These are phyloP conservation scores for Coptotermes formosanus DNA, from an alignment of 1,140 invertebrate species.

Conservation along the genomic window DNA sequence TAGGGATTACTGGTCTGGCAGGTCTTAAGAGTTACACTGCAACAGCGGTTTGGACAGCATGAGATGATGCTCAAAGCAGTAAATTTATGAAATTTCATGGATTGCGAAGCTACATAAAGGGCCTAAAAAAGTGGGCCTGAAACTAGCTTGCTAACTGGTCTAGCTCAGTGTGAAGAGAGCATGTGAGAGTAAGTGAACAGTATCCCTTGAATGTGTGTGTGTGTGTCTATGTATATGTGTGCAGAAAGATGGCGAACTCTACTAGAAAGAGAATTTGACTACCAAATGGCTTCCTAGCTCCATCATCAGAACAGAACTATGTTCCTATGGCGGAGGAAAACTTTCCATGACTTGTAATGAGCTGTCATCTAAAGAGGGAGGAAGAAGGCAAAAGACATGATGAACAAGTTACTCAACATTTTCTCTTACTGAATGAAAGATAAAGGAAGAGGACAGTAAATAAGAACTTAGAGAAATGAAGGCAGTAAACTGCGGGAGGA, in stretches of 20 bases:
- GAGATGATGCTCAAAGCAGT: slow-evolving; percentile 11
- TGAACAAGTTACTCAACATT: slow-evolving; percentile 19
- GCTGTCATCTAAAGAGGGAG: slow-evolving; percentile 14
- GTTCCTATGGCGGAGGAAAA: background rate
- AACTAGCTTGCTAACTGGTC: too few species aligned
- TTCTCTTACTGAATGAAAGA: slow-evolving; percentile 6
- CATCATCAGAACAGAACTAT: slow-evolving; percentile 8
- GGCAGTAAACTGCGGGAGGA: background rate
- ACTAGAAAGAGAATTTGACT: slow-evolving; percentile 9
- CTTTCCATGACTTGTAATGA: slow-evolving; percentile 16
- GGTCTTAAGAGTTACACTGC: background rate
- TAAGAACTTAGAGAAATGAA: background rate
- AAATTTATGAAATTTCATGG: slow-evolving; percentile 18
- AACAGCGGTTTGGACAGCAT: background rate
- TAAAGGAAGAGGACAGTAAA: background rate
- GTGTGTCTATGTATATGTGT: background rate
- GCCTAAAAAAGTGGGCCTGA: too few species aligned
- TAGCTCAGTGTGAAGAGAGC: too few species aligned
- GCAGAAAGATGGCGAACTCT: background rate
- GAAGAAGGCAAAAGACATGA: slow-evolving; percentile 14
- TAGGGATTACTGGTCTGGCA: background rate
- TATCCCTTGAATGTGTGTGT: too few species aligned
- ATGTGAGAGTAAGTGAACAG: too few species aligned
- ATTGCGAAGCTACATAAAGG: background rate
- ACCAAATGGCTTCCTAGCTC: slow-evolving; percentile 17